Conservation (phyloP, 2,888 invertebrate species). For the Boloria euphrosyne region DNA sequence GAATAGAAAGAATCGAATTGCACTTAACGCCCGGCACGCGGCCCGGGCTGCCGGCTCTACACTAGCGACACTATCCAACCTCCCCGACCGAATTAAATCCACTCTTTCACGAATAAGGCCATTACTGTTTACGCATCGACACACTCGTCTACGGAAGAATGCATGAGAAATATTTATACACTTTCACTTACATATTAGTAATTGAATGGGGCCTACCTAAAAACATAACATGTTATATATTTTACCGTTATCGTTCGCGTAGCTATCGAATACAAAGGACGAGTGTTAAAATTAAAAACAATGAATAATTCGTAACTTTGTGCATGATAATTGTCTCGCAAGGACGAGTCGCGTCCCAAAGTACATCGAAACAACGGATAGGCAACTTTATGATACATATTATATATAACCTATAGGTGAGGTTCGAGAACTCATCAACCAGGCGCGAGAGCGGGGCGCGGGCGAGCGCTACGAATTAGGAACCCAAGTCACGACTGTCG, state of each 20-base stretch:
- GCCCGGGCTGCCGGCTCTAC: constrained; percentile 57
- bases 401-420: constrained; percentile 52
- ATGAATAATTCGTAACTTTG: constrained; percentile 71
- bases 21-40: constrained; percentile 53
- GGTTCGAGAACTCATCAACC: constrained; percentile 52
- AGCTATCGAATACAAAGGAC: constrained; percentile 53
- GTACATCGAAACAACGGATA: constrained; percentile 54
- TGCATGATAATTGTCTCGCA: constrained; percentile 71
- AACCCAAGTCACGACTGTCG: constrained; percentile 60
- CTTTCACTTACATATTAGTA: constrained; percentile 75
- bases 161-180: constrained; percentile 75
- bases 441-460: constrained; percentile 41
- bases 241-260: constrained; percentile 70
- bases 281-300: constrained; percentile 57
- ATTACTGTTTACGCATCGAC: constrained; percentile 57
- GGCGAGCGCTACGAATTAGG: constrained; percentile 50
- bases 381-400: constrained; percentile 72
- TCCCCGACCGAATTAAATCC: constrained; percentile 47
- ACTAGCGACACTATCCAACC: constrained; percentile 67
- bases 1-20: constrained; percentile 52
- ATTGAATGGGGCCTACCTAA: constrained; percentile 80
- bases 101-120: constrained; percentile 68
- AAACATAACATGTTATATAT: constrained; percentile 53
- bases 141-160: constrained; percentile 63
- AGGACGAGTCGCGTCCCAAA: constrained; percentile 46